Conservation (phyloP, 2,888 invertebrate species). For the Euclidia mi region DNA sequence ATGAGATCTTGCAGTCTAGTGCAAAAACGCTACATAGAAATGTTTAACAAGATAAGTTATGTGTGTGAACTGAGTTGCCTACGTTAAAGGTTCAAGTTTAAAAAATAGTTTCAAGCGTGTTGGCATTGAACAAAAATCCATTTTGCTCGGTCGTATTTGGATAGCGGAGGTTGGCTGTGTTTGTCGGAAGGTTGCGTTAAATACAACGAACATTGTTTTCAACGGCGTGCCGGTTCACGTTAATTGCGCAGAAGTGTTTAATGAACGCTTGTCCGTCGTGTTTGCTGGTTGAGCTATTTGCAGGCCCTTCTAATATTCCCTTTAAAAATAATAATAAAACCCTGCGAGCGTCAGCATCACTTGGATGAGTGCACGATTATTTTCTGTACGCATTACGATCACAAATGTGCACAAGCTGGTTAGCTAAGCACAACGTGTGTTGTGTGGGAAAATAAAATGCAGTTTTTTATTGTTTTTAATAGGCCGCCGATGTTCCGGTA, state of each 20-base stretch:
- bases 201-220: conserved; percentile 75
- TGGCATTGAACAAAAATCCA: conserved; percentile 37
- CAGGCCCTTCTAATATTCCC: conserved; percentile 54
- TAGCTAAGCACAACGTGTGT: conserved; percentile 10
- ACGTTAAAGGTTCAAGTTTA: conserved; percentile 11
- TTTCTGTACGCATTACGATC: conserved; percentile 48
- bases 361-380: conserved; percentile 45
- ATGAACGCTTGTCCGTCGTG: conserved; percentile 75
- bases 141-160: conserved; percentile 57
- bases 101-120: conserved; percentile 32
- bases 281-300: conserved; percentile 68
- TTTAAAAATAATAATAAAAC: conserved; percentile 54
- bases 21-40: conserved; percentile 6
- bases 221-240: conserved; percentile 64
- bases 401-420: conserved; percentile 30
- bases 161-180: conserved; percentile 54
- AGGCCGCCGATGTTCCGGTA: too few species aligned
- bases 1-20: conserved; percentile 9
- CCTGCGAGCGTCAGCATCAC: conserved; percentile 35
- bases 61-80: conserved; percentile 3
- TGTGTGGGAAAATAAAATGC: too few species aligned
- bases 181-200: conserved; percentile 62
- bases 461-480: too few species aligned
- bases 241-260: conserved; percentile 82
- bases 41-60: conserved; percentile 6